phyloP scores from a whole-genome alignment of 2,113 vertebrate species.

The Chiloscyllium plagiosum region DNA sequence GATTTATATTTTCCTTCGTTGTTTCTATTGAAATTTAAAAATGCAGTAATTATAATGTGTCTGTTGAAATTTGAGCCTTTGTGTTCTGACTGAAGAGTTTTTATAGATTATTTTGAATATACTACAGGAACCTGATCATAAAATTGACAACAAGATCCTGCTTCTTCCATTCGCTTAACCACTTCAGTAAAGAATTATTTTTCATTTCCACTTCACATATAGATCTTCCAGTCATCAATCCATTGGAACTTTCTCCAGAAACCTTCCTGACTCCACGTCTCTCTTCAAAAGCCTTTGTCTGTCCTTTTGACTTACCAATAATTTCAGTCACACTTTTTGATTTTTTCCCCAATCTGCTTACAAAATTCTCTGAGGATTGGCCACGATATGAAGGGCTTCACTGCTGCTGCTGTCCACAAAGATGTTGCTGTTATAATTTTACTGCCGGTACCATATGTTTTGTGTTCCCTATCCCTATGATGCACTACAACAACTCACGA shows the following conservation, averaged over 20 bases:
- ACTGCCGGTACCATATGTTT: no score
- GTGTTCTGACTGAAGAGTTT: background rate
- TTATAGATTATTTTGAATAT: background rate
- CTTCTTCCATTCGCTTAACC: background rate
- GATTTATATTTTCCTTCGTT: background rate
- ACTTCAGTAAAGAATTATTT: background rate
- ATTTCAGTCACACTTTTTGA: background rate
- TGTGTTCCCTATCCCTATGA: no score
- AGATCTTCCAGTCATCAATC: background rate
- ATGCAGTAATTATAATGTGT: background rate
- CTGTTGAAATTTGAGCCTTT: background rate
- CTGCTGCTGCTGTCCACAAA: background rate
- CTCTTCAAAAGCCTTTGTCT: background rate
- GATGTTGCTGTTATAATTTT: background rate
- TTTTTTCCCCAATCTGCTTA: background rate
- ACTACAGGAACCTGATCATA: background rate
- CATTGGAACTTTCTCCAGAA: background rate
- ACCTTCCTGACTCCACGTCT: background rate
- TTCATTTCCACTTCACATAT: background rate
- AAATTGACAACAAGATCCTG: background rate
- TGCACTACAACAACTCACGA: no score
- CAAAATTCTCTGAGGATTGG: background rate
- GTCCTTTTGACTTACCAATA: background rate
- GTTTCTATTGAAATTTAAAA: background rate
- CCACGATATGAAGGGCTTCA: background rate